phyloP scores from a whole-genome alignment of 1,140 invertebrate genomes.

The Apis mellifera region DNA sequence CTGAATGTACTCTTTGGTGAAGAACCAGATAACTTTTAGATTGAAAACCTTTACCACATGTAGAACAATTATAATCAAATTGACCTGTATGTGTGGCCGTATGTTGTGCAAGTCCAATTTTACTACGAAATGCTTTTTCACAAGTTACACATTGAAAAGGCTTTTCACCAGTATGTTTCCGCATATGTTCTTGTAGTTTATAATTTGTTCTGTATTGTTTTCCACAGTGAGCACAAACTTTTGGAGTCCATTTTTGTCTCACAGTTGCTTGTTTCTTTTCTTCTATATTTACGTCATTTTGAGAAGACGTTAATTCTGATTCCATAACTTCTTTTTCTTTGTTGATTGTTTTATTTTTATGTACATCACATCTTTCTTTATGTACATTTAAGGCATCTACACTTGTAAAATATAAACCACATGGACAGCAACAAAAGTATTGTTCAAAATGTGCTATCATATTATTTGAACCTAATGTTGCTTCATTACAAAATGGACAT shows the following conservation, averaged over 20 bases:
- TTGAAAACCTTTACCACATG: constrained; percentile 88
- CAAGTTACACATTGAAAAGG: constrained; percentile 90
- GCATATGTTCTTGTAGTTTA: constrained; percentile 89
- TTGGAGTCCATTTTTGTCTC: constrained; percentile 79
- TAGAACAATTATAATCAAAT: constrained; percentile 86
- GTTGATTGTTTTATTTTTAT: constrained; percentile 53
- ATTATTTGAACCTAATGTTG: constrained; percentile 77
- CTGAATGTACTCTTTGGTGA: constrained; percentile 87
- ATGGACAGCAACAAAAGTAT: constrained; percentile 81
- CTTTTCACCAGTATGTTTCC: constrained; percentile 92
- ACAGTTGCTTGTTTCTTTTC: constrained; percentile 67
- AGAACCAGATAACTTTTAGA: constrained; percentile 88
- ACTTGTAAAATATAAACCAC: constrained; percentile 79
- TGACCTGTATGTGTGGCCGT: constrained; percentile 85
- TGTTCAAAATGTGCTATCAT: constrained; percentile 80
- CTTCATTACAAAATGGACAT: constrained; percentile 83
- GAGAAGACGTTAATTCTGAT: constrained; percentile 31
- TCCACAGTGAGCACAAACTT: constrained; percentile 83
- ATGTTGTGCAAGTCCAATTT: constrained; percentile 87
- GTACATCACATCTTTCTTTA: constrained; percentile 74
- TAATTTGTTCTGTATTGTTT: constrained; percentile 84
- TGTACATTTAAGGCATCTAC: constrained; percentile 79
- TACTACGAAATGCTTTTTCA: constrained; percentile 87
- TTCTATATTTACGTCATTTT: constrained; percentile 51
- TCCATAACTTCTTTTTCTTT: constrained; percentile 50